Evolutionary conservation across 2,797 vertebrate species (phyloP), one percentile per base, ranked within the genome.

Genomic region (Sphaeramia orbicularis): DNA sequence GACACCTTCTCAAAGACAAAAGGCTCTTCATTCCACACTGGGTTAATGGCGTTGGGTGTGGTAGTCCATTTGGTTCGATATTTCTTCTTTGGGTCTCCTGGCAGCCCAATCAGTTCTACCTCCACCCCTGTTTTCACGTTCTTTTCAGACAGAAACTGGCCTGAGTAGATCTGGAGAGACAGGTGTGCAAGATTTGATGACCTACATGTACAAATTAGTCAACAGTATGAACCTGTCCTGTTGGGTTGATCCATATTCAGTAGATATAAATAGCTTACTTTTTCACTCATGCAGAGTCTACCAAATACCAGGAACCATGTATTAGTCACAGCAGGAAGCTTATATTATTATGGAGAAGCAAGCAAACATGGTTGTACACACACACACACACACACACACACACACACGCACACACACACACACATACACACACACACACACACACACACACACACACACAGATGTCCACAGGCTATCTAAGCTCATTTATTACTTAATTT

Each of bases 1-100:
- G 66, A 40, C 51, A 98, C 97, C 96, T 99, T 99, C 84, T 99
- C 97, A 86, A 99, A 99, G 73, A 98, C 94, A 88, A 97, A 99
- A 10, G 96, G 95, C 50, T 98, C 97, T 74, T 99, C 97, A 24
- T 97, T 98, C 97, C 97, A 99, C 47, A 98, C 94, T 0, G 98
- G 98, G 84, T 99, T 99, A 62, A 99, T 97, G 75, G 95, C 94
- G 19, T 99, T 99, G 70, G 96, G 89, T 0, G 84, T 93, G 14
- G 95, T 72, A 30, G 94, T 93, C 93, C 96, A 92, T 76, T 98
- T 99, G 73, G 97, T 99, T 71, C 96, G 95, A 64, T 93, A 97
- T 83, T 96, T 98, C 80, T 96, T 95, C 72, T 98, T 99, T 30
- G 97, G 96, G 79, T 99, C 98, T 67, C 95, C 94, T 0, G 96